Conservation (phyloP, 2,113 vertebrate species). For the Poeciliopsis occidentalis region DNA sequence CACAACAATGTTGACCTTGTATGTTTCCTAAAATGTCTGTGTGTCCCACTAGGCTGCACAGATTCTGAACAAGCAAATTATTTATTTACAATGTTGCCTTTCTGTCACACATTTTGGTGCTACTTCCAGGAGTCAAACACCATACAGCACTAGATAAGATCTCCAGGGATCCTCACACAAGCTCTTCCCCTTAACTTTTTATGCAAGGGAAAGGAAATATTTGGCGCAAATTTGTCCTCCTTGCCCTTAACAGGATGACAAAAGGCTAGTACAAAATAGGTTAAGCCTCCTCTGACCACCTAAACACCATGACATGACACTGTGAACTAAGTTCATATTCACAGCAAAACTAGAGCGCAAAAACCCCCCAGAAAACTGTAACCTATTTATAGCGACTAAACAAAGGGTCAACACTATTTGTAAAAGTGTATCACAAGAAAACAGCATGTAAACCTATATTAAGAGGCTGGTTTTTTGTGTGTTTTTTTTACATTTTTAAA, state of each 20-base stretch:
- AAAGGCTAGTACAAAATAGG: not conserved
- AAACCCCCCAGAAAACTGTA: not conserved
- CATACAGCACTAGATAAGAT: not conserved
- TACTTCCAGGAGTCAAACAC: conserved; percentile 37
- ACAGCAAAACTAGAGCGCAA: conserved; percentile 11
- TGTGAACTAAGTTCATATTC: conserved; percentile 28
- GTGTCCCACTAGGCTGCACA: conserved; percentile 17
- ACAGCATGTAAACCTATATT: too few species aligned
- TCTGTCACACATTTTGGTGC: conserved; percentile 39
- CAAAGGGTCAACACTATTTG: too few species aligned
- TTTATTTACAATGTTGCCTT: conserved; percentile 63
- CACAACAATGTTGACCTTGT: conserved; percentile 30
- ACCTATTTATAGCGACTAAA: too few species aligned
- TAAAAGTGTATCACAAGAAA: too few species aligned
- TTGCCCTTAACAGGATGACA: not conserved
- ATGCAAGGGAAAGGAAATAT: conserved; percentile 30
- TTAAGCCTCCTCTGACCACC: conserved; percentile 24
- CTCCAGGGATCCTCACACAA: conserved; percentile 12
- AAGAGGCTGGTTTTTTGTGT: too few species aligned
- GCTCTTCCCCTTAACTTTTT: conserved; percentile 1
- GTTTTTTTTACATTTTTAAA: too few species aligned
- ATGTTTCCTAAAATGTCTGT: conserved; percentile 4
- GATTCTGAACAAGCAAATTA: conserved; percentile 48
- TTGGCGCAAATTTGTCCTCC: conserved; percentile 11
- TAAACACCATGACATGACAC: conserved; percentile 4